Base-by-base conservation (phyloP, 2,113 vertebrate genomes). In the Rhipidura dahli region DNA sequence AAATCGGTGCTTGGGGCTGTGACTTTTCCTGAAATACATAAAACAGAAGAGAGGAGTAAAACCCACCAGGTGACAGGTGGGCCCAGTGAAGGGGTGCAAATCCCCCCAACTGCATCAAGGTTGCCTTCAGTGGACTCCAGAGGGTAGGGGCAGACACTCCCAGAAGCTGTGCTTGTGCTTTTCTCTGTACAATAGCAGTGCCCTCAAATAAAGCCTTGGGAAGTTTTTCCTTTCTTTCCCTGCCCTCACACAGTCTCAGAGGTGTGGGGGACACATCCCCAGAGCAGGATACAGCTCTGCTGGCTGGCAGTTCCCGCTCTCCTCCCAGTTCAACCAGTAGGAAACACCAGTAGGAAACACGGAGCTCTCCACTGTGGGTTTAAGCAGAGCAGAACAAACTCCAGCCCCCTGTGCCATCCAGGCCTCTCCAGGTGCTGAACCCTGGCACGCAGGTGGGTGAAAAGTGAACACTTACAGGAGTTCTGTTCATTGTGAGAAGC, bases 131-230 rank as follows among this genome's bases (percentile, higher is more conserved):
- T 16, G 71, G 27, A 3, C 14, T 59, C 20, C 45, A 37, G 63
- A 30, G 77, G 59, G 35, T 24, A 18, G 68, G 37, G 31, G 75
- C 54, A 93, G 51, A 51, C 23, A 13, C 20, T 73, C 17, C 33
- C 60, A 63, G 81, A 6, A 85, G 75, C 66, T 80, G 63, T 80
- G 47, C 39, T 51, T 35, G 39, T 90, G 79, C 42, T 96, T 76
- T 87, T 21, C 37, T 65, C 54, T 83, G 82, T 93, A 40, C 21
- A 2, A 5, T 47, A 59, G 35, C 2, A 3, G n/a, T 31, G 51
- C 47, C 76, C 89, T 66, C 64, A 26, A 96, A 96, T 89, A 97
- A 95, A 96, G 39, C 13, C 24, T 57, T 35, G 45, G 42, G 45
- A 60, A 49, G 31, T 28, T 71, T 28, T 54, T 80, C 59, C 23